Conservation (phyloP, 1,140 invertebrate genomes). For the Bombus haemorrhoidalis region DNA sequence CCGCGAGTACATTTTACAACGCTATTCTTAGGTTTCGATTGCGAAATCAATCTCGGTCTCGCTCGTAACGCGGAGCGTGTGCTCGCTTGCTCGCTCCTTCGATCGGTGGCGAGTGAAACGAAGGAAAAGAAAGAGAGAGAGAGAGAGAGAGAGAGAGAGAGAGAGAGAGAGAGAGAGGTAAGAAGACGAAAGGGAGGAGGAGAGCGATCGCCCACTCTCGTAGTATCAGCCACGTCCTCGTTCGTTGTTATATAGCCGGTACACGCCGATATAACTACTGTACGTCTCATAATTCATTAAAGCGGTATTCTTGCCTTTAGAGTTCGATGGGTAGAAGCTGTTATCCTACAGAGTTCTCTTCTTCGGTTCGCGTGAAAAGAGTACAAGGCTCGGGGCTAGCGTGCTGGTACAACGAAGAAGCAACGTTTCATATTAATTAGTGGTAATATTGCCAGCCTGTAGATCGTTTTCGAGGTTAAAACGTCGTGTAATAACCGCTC, state of each 20-base stretch:
- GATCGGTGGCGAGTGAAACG: background rate
- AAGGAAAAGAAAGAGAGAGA: background rate
- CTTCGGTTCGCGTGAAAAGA: slow-evolving; percentile 33
- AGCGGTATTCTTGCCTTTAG: slow-evolving; percentile 51
- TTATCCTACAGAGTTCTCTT: slow-evolving; percentile 16
- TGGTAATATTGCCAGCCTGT: slow-evolving; percentile 2
- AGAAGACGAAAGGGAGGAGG: background rate
- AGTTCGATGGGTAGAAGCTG: slow-evolving; percentile 30
- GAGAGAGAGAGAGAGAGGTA: background rate
- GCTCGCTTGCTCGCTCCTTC: background rate
- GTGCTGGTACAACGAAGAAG: background rate
- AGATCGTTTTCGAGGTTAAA: slow-evolving; percentile 19
- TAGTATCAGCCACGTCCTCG: slow-evolving; percentile 52
- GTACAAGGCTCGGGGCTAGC: background rate
- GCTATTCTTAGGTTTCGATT: slow-evolving; percentile 70
- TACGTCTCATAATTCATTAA: slow-evolving; percentile 69
- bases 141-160: background rate
- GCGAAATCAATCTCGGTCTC: slow-evolving; percentile 70
- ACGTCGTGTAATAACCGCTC: slow-evolving; percentile 33
- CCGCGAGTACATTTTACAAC: slow-evolving; percentile 51
- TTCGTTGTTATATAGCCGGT: slow-evolving; percentile 56
- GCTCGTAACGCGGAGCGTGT: slow-evolving; percentile 60
- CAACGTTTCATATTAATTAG: slow-evolving; percentile 34
- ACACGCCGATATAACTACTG: slow-evolving; percentile 63
- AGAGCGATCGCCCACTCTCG: slow-evolving; percentile 47